A percentile compares a stretch with the other conserved stretches of the same genome.
phyloP scores from a whole-genome alignment of 2,113 vertebrate genomes.

The Spheniscus mendiculus region DNA sequence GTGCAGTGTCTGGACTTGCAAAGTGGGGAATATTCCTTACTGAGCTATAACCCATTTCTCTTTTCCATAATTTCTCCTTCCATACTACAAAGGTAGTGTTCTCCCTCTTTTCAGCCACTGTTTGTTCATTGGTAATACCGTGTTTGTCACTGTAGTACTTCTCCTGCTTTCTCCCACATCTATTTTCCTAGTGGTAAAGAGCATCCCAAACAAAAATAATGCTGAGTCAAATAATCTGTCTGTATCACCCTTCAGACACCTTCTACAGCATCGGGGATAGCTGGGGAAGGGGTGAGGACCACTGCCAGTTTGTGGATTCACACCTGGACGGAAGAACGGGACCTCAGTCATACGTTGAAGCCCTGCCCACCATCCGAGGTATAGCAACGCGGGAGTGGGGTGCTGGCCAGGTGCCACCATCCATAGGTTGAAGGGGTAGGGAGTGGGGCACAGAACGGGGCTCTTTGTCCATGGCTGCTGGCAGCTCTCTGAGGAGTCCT shows the following conservation, averaged over 20 bases:
- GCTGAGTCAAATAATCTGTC: neutral
- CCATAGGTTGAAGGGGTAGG: neutral
- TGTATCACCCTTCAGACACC: conserved; percentile 77
- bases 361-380: conserved; percentile 90
- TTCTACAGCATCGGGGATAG: conserved; percentile 96
- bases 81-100: neutral
- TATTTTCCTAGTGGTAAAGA: neutral
- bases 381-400: neutral
- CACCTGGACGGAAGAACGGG: conserved; percentile 94
- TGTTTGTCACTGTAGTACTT: neutral
- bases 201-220: neutral
- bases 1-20: neutral
- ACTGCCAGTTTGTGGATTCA: conserved; percentile 98
- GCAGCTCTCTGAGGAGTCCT: neutral
- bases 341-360: conserved; percentile 81
- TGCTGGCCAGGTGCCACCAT: neutral
- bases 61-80: neutral
- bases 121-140: neutral
- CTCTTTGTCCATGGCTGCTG: neutral
- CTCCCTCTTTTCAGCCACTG: neutral
- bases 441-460: neutral
- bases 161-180: neutral
- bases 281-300: conserved; percentile 93
- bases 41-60: neutral
- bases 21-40: neutral